Conservation (phyloP, 2,888 invertebrate genomes). For the Apamea crenata region DNA sequence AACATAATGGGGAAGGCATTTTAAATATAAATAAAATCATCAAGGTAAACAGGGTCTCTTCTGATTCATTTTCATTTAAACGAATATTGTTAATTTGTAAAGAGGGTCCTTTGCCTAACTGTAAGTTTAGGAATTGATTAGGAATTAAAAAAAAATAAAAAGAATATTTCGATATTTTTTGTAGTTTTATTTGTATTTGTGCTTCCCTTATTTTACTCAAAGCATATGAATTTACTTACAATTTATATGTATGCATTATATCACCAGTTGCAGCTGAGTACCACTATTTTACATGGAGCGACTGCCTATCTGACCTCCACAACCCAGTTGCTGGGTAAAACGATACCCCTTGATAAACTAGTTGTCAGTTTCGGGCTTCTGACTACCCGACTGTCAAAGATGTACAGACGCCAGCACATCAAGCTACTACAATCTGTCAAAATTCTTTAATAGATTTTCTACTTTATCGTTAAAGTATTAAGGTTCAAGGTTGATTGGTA, state of each 20-base stretch:
- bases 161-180: conserved; percentile 28
- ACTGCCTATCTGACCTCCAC: background rate
- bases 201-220: background rate
- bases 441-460: too few relatives aligned
- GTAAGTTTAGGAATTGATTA: conserved; percentile 54
- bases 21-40: background rate
- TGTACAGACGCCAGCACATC: too few relatives aligned
- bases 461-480: too few relatives aligned
- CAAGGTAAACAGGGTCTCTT: background rate
- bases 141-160: conserved; percentile 46
- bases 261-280: background rate
- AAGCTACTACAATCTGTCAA: too few relatives aligned
- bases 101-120: conserved; percentile 65
- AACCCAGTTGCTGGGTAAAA: background rate
- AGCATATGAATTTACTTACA: background rate
- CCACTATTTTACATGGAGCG: background rate
- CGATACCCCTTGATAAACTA: background rate
- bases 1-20: background rate
- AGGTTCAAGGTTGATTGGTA: too few relatives aligned
- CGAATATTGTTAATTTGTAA: conserved; percentile 53
- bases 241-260: background rate
- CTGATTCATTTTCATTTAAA: background rate
- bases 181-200: conserved; percentile 45
- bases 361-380: background rate
- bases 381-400: background rate